phyloP scores from a whole-genome alignment of 2,888 invertebrate genomes.

The Parnassius smintheus region DNA sequence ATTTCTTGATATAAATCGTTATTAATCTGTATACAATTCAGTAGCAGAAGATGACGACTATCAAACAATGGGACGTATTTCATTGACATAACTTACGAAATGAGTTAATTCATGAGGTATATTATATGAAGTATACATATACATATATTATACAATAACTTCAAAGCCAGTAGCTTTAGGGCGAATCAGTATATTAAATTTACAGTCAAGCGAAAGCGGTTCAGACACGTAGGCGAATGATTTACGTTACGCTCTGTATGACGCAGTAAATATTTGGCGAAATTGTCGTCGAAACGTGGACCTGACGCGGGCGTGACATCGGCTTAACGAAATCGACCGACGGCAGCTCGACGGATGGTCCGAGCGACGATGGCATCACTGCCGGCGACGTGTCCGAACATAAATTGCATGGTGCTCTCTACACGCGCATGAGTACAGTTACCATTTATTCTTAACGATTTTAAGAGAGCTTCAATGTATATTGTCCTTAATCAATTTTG shows the following conservation, averaged over 20 bases:
- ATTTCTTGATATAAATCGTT: conserved; percentile 1
- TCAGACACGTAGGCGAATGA: conserved; percentile 19
- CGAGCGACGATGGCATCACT: conserved; percentile 21
- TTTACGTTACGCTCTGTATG: conserved; percentile 14
- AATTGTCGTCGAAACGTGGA: conserved; percentile 13
- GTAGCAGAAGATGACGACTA: background rate
- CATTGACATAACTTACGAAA: conserved; percentile 6
- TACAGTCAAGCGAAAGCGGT: conserved; percentile 7
- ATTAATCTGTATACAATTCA: conserved; percentile 4
- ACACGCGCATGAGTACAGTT: conserved; percentile 13
- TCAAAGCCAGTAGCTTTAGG: conserved; percentile 1
- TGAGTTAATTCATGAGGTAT: conserved; percentile 3
- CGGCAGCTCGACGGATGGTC: conserved; percentile 8
- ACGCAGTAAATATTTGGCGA: conserved; percentile 25
- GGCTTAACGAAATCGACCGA: conserved; percentile 10
- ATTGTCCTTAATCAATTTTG: no score
- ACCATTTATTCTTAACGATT: background rate
- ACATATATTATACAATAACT: background rate
- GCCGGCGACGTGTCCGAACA: conserved; percentile 23
- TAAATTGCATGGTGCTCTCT: conserved; percentile 20
- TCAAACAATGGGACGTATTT: conserved; percentile 6
- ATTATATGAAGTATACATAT: background rate
- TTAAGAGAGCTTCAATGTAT: no score
- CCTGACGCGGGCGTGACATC: conserved; percentile 18
- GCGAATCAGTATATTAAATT: conserved; percentile 15